Evolutionary conservation across 2,113 vertebrate genomes (phyloP).

Genomic region (Zingel zingel): DNA sequence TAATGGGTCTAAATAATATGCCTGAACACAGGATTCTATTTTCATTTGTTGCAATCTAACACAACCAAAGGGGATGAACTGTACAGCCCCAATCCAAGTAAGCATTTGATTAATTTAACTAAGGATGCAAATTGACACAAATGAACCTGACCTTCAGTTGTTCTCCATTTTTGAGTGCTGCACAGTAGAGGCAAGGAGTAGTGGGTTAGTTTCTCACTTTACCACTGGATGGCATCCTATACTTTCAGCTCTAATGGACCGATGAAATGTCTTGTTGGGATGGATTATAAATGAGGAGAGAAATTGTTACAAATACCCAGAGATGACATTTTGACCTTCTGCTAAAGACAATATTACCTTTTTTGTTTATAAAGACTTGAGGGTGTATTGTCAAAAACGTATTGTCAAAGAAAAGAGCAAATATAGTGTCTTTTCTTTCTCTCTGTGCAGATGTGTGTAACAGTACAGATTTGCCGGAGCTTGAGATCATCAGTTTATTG

Average conservation of each 20-base stretch:
- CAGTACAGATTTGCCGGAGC: slow-evolving; percentile 97
- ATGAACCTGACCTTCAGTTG: neutral
- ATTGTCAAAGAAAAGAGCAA: neutral
- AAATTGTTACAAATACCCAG: neutral
- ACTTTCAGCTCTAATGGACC: neutral
- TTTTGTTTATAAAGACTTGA: neutral
- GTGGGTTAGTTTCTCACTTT: slow-evolving; percentile 19
- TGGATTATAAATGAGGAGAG: neutral
- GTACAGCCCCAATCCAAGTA: neutral
- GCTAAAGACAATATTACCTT: neutral
- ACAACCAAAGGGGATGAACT: neutral
- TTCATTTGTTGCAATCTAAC: neutral
- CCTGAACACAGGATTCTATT: neutral
- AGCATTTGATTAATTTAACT: neutral
- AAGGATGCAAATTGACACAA: neutral
- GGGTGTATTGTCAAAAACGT: neutral
- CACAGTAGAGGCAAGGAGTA: neutral
- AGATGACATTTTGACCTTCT: neutral
- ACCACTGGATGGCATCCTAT: slow-evolving; percentile 73
- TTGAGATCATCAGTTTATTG: slow-evolving; percentile 98
- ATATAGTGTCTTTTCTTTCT: slow-evolving; percentile 30
- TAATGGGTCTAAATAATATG: neutral
- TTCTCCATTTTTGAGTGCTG: neutral
- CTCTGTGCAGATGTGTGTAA: slow-evolving; percentile 94
- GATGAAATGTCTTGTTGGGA: neutral